These are phyloP conservation scores for Cactoblastis cactorum DNA, from an alignment of 2,888 invertebrate genomes.

Conservation along the genomic window DNA sequence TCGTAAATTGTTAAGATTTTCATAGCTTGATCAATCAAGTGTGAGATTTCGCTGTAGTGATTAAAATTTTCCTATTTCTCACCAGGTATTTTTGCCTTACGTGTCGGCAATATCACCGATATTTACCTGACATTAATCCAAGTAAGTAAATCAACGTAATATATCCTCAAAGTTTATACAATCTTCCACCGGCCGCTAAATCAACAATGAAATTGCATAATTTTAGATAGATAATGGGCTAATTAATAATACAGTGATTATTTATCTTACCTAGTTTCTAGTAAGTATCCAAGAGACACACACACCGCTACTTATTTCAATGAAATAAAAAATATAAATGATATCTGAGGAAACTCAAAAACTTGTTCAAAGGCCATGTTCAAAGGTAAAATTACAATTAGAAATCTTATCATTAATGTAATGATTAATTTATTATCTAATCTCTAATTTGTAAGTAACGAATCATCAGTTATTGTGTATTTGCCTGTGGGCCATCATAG, in stretches of 20 bases:
- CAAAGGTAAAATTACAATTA: not conserved
- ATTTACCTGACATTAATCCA: constrained; percentile 21
- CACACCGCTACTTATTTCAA: not conserved
- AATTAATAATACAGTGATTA: constrained; percentile 13
- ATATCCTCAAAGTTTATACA: constrained; percentile 16
- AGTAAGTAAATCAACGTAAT: constrained; percentile 24
- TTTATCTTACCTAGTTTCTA: constrained; percentile 14
- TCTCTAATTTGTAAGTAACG: not conserved
- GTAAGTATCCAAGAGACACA: not conserved
- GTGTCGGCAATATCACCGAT: constrained; percentile 4
- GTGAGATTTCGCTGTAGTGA: constrained; percentile 23
- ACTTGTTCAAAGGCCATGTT: not conserved
- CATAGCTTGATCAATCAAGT: constrained; percentile 17
- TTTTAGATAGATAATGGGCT: constrained; percentile 15
- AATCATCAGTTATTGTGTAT: not conserved
- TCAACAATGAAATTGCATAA: constrained; percentile 32
- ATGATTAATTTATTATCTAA: not conserved
- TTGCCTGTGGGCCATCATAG: not conserved
- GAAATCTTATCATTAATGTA: not conserved
- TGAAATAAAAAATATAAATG: not conserved
- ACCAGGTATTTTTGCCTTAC: constrained; percentile 22
- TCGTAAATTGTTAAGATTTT: constrained; percentile 4
- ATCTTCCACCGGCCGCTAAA: constrained; percentile 25
- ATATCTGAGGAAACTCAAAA: constrained; percentile 3
- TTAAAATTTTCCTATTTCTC: constrained; percentile 26